Conservation (phyloP, 2,888 invertebrate species). For the Drosophila infuscata region DNA sequence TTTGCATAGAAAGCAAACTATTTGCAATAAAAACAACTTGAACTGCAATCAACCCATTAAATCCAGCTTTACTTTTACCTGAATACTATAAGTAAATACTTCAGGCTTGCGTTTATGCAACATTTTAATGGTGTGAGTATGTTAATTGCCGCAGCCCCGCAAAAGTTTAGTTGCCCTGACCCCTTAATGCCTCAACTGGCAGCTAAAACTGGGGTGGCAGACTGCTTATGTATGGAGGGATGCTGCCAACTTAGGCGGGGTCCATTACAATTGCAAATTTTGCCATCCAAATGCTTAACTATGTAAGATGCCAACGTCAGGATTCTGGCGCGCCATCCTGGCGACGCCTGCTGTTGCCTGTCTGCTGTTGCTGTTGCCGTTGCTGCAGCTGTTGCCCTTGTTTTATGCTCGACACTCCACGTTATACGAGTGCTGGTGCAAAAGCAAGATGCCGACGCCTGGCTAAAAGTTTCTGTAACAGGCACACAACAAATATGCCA, state of each 20-base stretch:
- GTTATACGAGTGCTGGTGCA: slow-evolving; percentile 35
- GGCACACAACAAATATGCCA: slow-evolving; percentile 11
- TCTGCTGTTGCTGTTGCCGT: slow-evolving; percentile 25
- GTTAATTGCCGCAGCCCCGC: slow-evolving; percentile 58
- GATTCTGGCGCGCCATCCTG: slow-evolving; percentile 66
- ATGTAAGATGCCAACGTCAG: slow-evolving; percentile 46
- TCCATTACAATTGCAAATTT: slow-evolving; percentile 78
- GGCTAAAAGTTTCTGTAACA: slow-evolving; percentile 25
- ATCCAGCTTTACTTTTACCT: slow-evolving; percentile 20
- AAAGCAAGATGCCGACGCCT: slow-evolving; percentile 25
- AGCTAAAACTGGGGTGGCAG: not conserved
- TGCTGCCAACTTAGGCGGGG: slow-evolving; percentile 46
- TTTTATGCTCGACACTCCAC: slow-evolving; percentile 27
- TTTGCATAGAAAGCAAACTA: slow-evolving; percentile 9
- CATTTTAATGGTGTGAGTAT: slow-evolving; percentile 32
- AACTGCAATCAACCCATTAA: slow-evolving; percentile 41
- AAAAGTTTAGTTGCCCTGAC: slow-evolving; percentile 42
- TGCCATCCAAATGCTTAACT: slow-evolving; percentile 71
- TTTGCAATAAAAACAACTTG: slow-evolving; percentile 22
- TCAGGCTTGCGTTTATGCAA: slow-evolving; percentile 24
- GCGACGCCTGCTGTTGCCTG: slow-evolving; percentile 52
- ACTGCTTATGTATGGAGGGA: slow-evolving; percentile 6
- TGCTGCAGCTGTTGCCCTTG: slow-evolving; percentile 37
- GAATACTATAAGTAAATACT: slow-evolving; percentile 46
- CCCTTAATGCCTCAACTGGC: slow-evolving; percentile 37